Evolutionary conservation across 2,113 vertebrate genomes (phyloP).

Genomic region (Cricetomys ansorgei): DNA sequence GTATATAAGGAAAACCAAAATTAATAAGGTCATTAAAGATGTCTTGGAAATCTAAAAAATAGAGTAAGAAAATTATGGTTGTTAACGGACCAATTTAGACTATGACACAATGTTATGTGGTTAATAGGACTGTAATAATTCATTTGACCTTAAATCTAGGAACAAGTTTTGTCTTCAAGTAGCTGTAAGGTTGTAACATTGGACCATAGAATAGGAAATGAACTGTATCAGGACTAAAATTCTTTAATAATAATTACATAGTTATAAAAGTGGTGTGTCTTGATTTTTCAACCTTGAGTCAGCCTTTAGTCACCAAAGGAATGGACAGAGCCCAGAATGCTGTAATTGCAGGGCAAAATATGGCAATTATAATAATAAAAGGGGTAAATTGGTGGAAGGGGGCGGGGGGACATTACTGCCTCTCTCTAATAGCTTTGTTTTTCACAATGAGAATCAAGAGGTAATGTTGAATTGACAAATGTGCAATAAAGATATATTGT

Average conservation of each 20-base stretch:
- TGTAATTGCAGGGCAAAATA: conserved; percentile 17
- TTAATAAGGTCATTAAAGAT: neutral
- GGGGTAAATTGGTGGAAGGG: neutral
- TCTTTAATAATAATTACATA: conserved; percentile 47
- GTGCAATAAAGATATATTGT: neutral
- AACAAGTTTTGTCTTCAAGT: neutral
- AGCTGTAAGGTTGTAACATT: conserved; percentile 31
- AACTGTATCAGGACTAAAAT: conserved; percentile 19
- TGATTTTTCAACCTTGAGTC: conserved; percentile 57
- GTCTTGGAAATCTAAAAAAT: neutral
- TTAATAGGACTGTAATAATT: neutral
- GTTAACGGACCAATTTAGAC: conserved; percentile 28
- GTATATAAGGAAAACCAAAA: conserved; percentile 13
- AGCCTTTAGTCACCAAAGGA: conserved; percentile 16
- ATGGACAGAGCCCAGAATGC: conserved; percentile 35
- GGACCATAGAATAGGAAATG: conserved; percentile 10
- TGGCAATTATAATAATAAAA: conserved; percentile 17
- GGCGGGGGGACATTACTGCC: neutral
- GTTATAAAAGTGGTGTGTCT: conserved; percentile 42
- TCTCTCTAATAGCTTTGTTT: conserved; percentile 1
- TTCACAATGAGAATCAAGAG: conserved; percentile 32
- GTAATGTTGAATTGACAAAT: conserved; percentile 27
- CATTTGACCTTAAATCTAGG: conserved; percentile 32
- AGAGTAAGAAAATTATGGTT: neutral
- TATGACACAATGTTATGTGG: neutral